Evolutionary conservation across 2,113 vertebrate genomes (phyloP).

Genomic region (Campylomormyrus numenius): DNA sequence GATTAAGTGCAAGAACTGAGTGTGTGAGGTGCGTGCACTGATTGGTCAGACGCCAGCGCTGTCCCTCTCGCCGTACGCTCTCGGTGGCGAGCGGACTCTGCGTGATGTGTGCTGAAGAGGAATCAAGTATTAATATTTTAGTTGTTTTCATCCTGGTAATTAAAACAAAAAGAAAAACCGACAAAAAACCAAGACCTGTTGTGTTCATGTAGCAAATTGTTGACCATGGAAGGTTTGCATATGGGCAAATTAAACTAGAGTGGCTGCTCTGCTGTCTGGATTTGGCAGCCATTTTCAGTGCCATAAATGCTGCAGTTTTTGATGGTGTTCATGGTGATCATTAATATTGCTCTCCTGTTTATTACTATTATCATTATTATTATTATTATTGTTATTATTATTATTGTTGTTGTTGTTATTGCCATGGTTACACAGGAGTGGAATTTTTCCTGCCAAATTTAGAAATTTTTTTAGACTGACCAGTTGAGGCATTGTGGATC

Average conservation of each 20-base stretch:
- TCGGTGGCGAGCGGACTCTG: conserved; percentile 22
- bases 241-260: background rate
- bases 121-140: conserved; percentile 34
- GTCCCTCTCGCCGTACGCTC: conserved; percentile 13
- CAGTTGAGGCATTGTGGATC: background rate
- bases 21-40: background rate
- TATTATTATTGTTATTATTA: background rate
- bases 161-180: background rate
- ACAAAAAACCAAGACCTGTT: background rate
- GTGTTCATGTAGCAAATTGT: background rate
- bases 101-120: conserved; percentile 1
- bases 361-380: background rate
- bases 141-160: background rate
- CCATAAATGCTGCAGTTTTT: background rate
- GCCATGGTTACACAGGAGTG: background rate
- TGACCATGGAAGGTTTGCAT: background rate
- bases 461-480: background rate
- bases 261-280: background rate
- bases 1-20: background rate
- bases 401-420: no score
- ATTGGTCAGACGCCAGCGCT: background rate
- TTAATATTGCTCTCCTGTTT: background rate
- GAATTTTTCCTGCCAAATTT: background rate
- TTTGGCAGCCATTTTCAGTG: background rate
- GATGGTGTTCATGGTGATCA: background rate